These are phyloP conservation scores for Zootoca vivipara DNA, from an alignment of 2,113 vertebrate species.

Conservation along the genomic window DNA sequence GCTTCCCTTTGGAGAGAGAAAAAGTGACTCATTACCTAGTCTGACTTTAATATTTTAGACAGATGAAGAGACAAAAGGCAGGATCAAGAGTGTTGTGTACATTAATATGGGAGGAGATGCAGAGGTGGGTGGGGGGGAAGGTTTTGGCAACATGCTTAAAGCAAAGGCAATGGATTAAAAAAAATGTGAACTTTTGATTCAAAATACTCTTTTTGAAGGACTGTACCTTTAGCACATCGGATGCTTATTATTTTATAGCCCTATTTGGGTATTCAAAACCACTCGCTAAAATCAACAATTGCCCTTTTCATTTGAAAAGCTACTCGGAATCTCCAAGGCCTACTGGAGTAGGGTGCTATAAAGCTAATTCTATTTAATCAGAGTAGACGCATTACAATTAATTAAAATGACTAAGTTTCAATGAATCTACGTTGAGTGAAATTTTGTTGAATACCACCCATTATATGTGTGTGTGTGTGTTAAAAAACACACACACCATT, in stretches of 20 bases:
- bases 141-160: slow-evolving; percentile 21
- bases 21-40: slow-evolving; percentile 55
- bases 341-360: not conserved
- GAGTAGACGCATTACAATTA: too few species aligned
- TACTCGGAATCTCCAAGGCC: not conserved
- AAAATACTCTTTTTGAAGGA: slow-evolving; percentile 18
- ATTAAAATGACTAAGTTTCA: too few species aligned
- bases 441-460: too few species aligned
- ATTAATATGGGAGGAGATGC: slow-evolving; percentile 23
- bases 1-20: slow-evolving; percentile 61
- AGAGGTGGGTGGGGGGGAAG: not conserved
- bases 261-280: not conserved
- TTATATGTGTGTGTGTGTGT: too few species aligned
- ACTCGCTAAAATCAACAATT: not conserved
- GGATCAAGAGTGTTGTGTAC: slow-evolving; percentile 49
- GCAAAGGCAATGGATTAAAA: slow-evolving; percentile 20
- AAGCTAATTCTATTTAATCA: too few species aligned
- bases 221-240: slow-evolving; percentile 54
- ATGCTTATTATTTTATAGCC: slow-evolving; percentile 28
- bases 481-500: not conserved
- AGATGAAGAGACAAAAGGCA: slow-evolving; percentile 48
- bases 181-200: slow-evolving; percentile 48
- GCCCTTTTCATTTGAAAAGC: not conserved
- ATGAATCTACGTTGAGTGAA: too few species aligned
- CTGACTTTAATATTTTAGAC: slow-evolving; percentile 65